These are phyloP conservation scores for Petrocephalus schoutedeni DNA, from an alignment of 2,797 vertebrate species.

Conservation along the genomic window DNA sequence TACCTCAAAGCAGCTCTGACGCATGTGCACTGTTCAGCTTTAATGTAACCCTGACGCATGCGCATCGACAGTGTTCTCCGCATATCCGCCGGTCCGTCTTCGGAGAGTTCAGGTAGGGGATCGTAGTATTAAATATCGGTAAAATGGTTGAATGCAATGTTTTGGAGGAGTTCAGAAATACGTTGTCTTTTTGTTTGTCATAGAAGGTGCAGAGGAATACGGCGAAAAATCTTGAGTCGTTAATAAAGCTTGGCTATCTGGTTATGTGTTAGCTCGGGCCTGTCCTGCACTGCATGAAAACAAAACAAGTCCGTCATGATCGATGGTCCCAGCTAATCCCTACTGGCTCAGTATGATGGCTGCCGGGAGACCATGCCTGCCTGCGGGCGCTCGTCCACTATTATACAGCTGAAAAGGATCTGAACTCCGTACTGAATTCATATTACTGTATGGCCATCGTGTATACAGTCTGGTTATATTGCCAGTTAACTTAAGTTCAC, in stretches of 20 bases:
- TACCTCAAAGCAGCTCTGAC: not conserved
- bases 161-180: not conserved
- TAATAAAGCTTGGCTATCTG: not conserved
- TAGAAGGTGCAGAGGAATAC: not conserved
- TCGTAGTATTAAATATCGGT: not conserved
- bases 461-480: not conserved
- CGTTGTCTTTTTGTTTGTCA: not conserved
- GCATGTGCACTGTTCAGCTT: conserved; percentile 3
- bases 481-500: not conserved
- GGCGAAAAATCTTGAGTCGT: not conserved
- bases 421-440: not conserved
- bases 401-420: not conserved
- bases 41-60: not conserved
- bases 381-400: not conserved
- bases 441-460: not conserved
- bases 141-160: not conserved
- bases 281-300: conserved; percentile 36
- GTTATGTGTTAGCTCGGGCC: conserved; percentile 13
- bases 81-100: conserved; percentile 6
- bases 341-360: not conserved
- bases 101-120: not conserved
- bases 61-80: not conserved
- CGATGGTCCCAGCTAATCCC: not conserved
- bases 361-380: not conserved
- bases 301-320: conserved; percentile 44